phyloP scores from a whole-genome alignment of 2,113 vertebrate genomes.

The Corythoichthys haematopterus region DNA sequence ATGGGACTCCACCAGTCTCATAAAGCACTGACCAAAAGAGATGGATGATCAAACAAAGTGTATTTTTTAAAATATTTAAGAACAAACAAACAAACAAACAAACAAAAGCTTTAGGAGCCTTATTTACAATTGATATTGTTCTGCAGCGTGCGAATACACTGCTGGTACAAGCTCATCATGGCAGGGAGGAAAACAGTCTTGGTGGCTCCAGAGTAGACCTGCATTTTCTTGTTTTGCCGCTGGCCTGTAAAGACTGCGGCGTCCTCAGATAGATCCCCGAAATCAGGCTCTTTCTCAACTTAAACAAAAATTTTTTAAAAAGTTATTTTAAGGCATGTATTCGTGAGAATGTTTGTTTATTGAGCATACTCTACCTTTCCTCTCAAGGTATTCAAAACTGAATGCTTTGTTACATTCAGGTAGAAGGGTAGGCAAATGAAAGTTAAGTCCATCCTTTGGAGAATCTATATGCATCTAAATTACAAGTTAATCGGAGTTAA shows the following conservation, averaged over 20 bases:
- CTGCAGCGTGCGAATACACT: constrained; percentile 83
- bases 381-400: constrained; percentile 63
- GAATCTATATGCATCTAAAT: constrained; percentile 56
- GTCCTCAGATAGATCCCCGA: constrained; percentile 56
- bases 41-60: not conserved
- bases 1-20: constrained; percentile 84
- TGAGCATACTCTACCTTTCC: constrained; percentile 59
- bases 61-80: not conserved
- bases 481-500: not conserved
- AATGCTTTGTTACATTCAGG: constrained; percentile 62
- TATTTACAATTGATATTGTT: constrained; percentile 86
- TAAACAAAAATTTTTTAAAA: not conserved
- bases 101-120: not conserved
- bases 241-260: constrained; percentile 73
- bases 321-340: not conserved
- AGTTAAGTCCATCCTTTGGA: constrained; percentile 73
- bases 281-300: constrained; percentile 53
- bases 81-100: not conserved
- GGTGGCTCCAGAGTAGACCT: constrained; percentile 83
- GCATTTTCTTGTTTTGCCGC: constrained; percentile 83
- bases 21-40: constrained; percentile 72
- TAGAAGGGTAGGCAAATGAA: constrained; percentile 73
- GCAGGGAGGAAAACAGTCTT: constrained; percentile 74
- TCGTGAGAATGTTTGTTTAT: not conserved
- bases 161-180: constrained; percentile 83